Conservation (phyloP, 2,888 invertebrate genomes). For the Dugesia japonica region DNA sequence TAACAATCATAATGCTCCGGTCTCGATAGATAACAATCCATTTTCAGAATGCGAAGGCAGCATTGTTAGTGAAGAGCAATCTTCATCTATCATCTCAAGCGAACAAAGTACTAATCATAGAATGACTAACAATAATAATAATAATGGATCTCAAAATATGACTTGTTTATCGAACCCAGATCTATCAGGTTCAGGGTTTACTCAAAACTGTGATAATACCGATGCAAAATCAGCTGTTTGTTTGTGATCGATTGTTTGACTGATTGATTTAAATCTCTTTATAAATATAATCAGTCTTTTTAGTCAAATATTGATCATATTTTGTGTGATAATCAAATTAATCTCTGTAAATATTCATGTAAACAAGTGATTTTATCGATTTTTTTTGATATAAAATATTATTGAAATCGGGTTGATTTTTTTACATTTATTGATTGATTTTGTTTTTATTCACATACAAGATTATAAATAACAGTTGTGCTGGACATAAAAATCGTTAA, state of each 20-base stretch:
- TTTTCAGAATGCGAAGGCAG: slow-evolving; percentile 16
- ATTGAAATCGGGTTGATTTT: not conserved
- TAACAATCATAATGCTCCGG: not conserved
- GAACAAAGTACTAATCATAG: slow-evolving; percentile 5
- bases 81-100: slow-evolving; percentile 2
- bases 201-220: slow-evolving; percentile 15
- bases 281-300: slow-evolving; percentile 11
- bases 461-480: not conserved
- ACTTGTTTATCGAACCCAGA: slow-evolving; percentile 20
- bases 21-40: slow-evolving; percentile 6
- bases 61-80: slow-evolving; percentile 5
- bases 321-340: slow-evolving; percentile 17
- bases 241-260: slow-evolving; percentile 15
- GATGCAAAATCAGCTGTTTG: slow-evolving; percentile 20
- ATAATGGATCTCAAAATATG: not conserved
- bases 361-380: slow-evolving; percentile 20
- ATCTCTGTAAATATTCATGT: slow-evolving; percentile 15
- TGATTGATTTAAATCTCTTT: slow-evolving; percentile 3
- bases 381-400: slow-evolving; percentile 5
- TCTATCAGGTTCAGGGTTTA: slow-evolving; percentile 1
- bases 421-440: not conserved
- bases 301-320: slow-evolving; percentile 13
- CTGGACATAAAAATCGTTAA: not conserved
- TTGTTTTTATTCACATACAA: not conserved
- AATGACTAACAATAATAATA: not conserved